phyloP scores from a whole-genome alignment of 2,113 vertebrate species.

The Aptenodytes forsteri region DNA sequence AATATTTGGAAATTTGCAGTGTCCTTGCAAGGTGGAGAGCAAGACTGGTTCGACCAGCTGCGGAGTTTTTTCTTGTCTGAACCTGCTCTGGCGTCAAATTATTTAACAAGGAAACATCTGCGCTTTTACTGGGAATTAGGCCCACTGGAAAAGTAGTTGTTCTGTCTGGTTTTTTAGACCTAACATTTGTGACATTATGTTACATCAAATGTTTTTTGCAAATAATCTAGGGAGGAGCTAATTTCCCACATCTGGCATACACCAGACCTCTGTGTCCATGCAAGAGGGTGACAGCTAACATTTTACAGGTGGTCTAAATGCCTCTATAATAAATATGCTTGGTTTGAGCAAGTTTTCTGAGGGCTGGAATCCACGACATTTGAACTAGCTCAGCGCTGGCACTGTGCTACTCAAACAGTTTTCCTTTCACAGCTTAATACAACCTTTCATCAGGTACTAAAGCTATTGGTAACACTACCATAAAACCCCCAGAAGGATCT shows the following conservation, averaged over 20 bases:
- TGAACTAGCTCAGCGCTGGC: background rate
- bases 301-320: background rate
- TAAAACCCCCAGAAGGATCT: background rate
- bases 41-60: background rate
- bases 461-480: background rate
- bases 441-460: background rate
- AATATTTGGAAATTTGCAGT: accelerated
- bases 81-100: background rate
- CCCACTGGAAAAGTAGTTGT: background rate
- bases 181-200: background rate
- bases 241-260: background rate
- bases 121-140: background rate
- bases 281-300: background rate
- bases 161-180: background rate
- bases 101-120: background rate
- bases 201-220: background rate
- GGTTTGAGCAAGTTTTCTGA: background rate
- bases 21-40: background rate
- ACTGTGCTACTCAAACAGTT: background rate
- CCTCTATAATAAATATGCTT: background rate
- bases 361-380: background rate
- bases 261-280: accelerated
- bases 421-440: background rate
- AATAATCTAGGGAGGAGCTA: background rate
- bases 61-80: background rate